A percentile compares a stretch with the other conserved stretches of the same genome.
phyloP scores from a whole-genome alignment of 2,888 invertebrate genomes.

The Lamellibrachia satsuma region DNA sequence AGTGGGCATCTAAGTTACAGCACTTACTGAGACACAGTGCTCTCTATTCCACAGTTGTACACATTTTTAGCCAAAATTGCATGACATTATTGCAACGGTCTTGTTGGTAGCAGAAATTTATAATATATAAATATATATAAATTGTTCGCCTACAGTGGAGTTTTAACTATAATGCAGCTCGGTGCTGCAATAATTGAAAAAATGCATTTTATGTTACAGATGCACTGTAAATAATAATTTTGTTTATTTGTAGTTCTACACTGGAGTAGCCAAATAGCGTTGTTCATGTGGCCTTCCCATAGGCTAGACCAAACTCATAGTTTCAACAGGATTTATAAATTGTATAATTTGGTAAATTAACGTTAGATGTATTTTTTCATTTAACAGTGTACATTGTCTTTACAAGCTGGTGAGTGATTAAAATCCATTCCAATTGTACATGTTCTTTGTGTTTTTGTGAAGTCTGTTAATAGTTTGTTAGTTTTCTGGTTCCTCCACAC shows the following conservation, averaged over 20 bases:
- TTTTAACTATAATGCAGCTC: no score
- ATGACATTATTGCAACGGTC: neutral
- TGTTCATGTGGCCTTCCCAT: neutral
- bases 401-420: neutral
- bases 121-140: neutral
- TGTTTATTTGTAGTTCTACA: neutral
- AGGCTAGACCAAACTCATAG: constrained; percentile 9
- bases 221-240: constrained; percentile 12
- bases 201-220: constrained; percentile 8
- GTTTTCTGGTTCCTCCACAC: no score
- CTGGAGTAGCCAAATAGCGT: neutral
- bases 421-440: constrained; percentile 13
- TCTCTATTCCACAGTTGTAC: neutral
- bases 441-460: neutral
- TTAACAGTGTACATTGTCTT: neutral
- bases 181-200: neutral
- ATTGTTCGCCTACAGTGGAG: neutral
- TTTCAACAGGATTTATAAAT: constrained; percentile 5
- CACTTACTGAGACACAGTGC: neutral
- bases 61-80: neutral
- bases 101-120: neutral
- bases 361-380: constrained; percentile 13
- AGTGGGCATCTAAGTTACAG: neutral
- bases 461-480: neutral
- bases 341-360: neutral